Evolutionary conservation across 1,140 invertebrate genomes (phyloP).

Genomic region (Drosophila aff.): DNA sequence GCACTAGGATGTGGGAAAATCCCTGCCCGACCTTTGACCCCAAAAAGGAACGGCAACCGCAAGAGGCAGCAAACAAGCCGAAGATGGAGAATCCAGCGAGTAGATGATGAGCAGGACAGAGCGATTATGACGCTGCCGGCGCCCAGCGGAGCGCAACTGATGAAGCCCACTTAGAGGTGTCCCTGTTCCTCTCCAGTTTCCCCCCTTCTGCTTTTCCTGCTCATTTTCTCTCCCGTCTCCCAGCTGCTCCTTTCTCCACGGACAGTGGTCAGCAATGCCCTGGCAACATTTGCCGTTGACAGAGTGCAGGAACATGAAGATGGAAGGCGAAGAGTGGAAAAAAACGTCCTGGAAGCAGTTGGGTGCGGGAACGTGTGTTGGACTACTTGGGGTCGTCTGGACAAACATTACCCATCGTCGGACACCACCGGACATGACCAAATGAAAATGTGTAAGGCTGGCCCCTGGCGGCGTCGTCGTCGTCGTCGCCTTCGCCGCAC

Average conservation of each 20-base stretch:
- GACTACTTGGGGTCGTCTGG: constrained; percentile 84
- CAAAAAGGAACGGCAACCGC: constrained; percentile 58
- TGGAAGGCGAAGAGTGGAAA: constrained; percentile 25
- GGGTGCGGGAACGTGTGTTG: constrained; percentile 37
- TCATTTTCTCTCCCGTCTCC: constrained; percentile 18
- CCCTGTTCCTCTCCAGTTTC: constrained; percentile 25
- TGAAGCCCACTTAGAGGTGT: constrained; percentile 82
- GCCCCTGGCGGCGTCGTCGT: constrained; percentile 38
- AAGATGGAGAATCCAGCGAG: constrained; percentile 33
- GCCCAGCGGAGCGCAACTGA: constrained; percentile 76
- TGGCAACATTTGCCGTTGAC: constrained; percentile 79
- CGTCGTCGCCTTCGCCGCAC: constrained; percentile 49
- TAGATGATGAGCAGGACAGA: constrained; percentile 51
- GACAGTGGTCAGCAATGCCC: constrained; percentile 43
- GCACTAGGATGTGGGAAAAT: constrained; percentile 4
- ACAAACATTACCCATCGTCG: constrained; percentile 77
- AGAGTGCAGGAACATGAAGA: constrained; percentile 55
- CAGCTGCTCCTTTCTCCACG: constrained; percentile 6
- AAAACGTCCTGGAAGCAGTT: constrained; percentile 36
- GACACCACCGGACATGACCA: constrained; percentile 74
- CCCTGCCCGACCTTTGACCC: constrained; percentile 73
- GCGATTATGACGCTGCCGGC: constrained; percentile 70
- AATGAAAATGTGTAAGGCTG: constrained; percentile 78
- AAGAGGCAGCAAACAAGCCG: constrained; percentile 49
- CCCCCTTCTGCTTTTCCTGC: background rate